Evolutionary conservation across 2,797 vertebrate species (phyloP).

Genomic region (Malacoctenus gilli): DNA sequence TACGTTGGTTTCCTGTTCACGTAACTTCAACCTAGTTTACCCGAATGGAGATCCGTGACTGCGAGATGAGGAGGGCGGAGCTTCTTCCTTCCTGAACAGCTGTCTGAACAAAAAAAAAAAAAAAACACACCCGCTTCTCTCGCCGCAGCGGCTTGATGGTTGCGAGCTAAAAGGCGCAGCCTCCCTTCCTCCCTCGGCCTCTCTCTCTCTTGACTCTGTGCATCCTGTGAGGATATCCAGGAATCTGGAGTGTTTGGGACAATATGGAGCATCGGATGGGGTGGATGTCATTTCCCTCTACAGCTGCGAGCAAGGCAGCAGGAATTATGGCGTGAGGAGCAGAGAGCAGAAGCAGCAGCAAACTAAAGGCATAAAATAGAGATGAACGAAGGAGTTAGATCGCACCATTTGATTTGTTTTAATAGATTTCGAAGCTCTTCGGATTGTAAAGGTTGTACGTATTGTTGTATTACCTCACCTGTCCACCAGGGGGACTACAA

Average conservation of each 20-base stretch:
- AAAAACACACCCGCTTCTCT: slow-evolving; percentile 1
- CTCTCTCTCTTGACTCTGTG: too few relatives aligned
- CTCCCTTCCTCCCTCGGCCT: too few relatives aligned
- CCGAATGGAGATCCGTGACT: slow-evolving; percentile 19
- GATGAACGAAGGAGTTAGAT: too few relatives aligned
- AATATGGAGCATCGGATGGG: slow-evolving; percentile 48
- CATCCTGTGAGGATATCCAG: slow-evolving; percentile 74
- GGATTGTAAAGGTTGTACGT: too few relatives aligned
- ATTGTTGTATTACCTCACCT: too few relatives aligned
- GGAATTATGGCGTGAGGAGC: slow-evolving; percentile 29
- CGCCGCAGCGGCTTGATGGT: slow-evolving; percentile 28
- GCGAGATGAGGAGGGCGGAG: slow-evolving; percentile 40
- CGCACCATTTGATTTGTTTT: too few relatives aligned
- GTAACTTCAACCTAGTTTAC: slow-evolving; percentile 32
- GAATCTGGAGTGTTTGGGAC: slow-evolving; percentile 48
- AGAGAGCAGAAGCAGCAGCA: slow-evolving; percentile 9
- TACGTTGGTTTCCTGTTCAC: slow-evolving; percentile 35
- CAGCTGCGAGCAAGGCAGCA: slow-evolving; percentile 34
- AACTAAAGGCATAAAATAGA: too few relatives aligned
- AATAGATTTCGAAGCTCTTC: too few relatives aligned
- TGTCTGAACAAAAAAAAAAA: slow-evolving; percentile 38
- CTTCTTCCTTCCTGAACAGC: slow-evolving; percentile 68
- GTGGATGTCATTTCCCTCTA: slow-evolving; percentile 45
- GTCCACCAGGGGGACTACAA: too few relatives aligned
- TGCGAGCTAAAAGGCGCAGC: slow-evolving; percentile 12